phyloP scores from a whole-genome alignment of 2,797 vertebrate genomes.

The Pipistrellus kuhlii region DNA sequence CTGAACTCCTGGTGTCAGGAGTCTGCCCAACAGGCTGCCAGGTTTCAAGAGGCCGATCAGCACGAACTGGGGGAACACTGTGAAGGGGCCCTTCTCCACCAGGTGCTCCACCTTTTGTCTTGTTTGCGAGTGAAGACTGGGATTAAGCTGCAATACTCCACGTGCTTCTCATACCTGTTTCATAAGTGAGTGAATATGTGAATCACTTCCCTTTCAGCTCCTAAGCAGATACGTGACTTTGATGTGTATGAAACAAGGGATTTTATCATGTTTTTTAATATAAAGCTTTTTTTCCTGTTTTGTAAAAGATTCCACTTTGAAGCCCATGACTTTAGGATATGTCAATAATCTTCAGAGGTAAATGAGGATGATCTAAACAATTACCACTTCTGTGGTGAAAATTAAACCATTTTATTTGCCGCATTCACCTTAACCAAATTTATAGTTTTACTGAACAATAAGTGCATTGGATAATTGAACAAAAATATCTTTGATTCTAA shows the following conservation, averaged over 20 bases:
- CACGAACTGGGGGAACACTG: constrained; percentile 3
- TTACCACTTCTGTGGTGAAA: background rate
- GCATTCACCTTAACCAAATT: background rate
- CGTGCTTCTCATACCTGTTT: background rate
- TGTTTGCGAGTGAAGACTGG: background rate
- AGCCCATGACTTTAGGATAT: background rate
- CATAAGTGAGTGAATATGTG: background rate
- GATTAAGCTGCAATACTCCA: background rate
- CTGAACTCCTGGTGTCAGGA: background rate
- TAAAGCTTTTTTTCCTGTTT: background rate
- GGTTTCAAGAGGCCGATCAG: constrained; percentile 3
- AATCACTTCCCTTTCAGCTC: background rate
- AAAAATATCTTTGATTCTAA: background rate
- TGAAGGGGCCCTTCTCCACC: background rate
- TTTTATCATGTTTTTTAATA: background rate
- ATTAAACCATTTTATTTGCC: background rate
- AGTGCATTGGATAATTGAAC: background rate
- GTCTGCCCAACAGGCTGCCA: background rate
- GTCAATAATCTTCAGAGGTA: background rate
- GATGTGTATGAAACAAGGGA: background rate
- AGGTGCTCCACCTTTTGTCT: background rate
- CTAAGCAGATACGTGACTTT: background rate
- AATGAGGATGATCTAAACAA: background rate
- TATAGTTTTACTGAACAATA: background rate
- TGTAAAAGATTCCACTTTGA: background rate